A percentile compares a stretch with the other conserved stretches of the same genome.
Evolutionary conservation across 2,888 invertebrate genomes (phyloP).

Genomic region (Chalcis sispes): DNA sequence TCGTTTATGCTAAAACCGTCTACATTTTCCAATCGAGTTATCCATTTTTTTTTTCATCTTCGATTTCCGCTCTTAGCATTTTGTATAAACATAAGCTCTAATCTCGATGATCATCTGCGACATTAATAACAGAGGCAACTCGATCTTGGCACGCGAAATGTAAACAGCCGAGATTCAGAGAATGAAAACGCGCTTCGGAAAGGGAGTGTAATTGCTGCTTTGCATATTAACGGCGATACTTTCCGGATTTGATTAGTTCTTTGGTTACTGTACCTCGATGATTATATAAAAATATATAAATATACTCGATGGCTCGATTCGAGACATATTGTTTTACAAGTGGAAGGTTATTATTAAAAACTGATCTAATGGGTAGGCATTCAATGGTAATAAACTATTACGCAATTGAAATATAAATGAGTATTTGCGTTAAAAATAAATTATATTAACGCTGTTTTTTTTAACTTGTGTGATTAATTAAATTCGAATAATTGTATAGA

Average conservation of each 20-base stretch:
- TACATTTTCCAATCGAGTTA: slow-evolving; percentile 3
- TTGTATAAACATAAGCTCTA: slow-evolving; percentile 2
- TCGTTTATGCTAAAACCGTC: not conserved
- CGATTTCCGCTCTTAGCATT: not conserved
- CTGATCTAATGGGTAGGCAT: too few species aligned
- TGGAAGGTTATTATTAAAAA: too few species aligned
- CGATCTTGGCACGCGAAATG: slow-evolving; percentile 43
- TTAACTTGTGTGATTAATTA: too few species aligned
- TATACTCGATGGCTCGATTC: too few species aligned
- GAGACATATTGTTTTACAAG: too few species aligned
- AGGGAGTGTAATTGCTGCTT: slow-evolving; percentile 38
- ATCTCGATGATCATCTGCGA: slow-evolving; percentile 47
- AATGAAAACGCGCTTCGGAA: not conserved
- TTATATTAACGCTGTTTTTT: too few species aligned
- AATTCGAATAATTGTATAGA: too few species aligned
- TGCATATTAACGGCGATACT: slow-evolving; percentile 34
- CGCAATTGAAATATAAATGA: too few species aligned
- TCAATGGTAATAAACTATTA: too few species aligned
- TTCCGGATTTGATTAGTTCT: slow-evolving; percentile 30
- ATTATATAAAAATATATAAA: too few species aligned
- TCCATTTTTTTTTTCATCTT: not conserved
- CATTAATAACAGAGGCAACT: slow-evolving; percentile 53
- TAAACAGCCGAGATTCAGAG: not conserved
- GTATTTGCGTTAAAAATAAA: too few species aligned
- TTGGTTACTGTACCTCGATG: too few species aligned